A percentile compares a stretch with the other conserved stretches of the same genome.
phyloP scores from a whole-genome alignment of 1,140 invertebrate genomes.

The Drosophila simulans region DNA sequence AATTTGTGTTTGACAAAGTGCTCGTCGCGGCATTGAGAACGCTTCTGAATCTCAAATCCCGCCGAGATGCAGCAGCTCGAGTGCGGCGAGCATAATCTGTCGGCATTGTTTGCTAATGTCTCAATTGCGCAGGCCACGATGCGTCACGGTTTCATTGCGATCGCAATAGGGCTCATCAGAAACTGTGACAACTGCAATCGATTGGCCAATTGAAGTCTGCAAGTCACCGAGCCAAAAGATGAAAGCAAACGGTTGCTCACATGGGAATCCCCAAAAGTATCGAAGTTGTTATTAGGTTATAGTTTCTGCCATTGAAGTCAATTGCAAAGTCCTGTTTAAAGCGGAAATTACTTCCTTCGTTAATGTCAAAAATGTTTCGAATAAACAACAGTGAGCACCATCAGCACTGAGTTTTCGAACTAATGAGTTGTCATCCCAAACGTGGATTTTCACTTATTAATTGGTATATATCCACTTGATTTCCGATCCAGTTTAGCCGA shows the following conservation, averaged over 20 bases:
- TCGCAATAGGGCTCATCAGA: slow-evolving; percentile 36
- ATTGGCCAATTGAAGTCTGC: slow-evolving; percentile 31
- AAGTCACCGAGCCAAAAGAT: neutral
- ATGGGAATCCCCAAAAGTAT: neutral
- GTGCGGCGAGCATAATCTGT: slow-evolving; percentile 16
- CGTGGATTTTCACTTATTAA: slow-evolving; percentile 36
- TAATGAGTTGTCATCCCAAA: slow-evolving; percentile 27
- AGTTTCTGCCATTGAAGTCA: neutral
- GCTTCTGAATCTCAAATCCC: slow-evolving; percentile 36
- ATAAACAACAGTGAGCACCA: neutral
- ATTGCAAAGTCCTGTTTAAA: too few relatives aligned
- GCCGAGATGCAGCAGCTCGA: slow-evolving; percentile 1
- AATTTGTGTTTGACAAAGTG: slow-evolving; percentile 51
- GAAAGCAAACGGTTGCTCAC: too few relatives aligned
- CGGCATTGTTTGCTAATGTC: slow-evolving; percentile 32
- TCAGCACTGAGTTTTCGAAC: neutral
- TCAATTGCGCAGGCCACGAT: slow-evolving; percentile 27
- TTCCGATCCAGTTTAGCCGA: slow-evolving; percentile 32
- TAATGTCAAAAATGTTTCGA: too few relatives aligned
- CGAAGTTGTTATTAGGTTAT: too few relatives aligned
- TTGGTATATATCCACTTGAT: slow-evolving; percentile 26
- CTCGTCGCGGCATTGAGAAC: slow-evolving; percentile 42
- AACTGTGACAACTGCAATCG: slow-evolving; percentile 34
- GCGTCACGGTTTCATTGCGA: slow-evolving; percentile 63
- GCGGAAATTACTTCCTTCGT: too few relatives aligned